Evolutionary conservation across 2,797 vertebrate genomes (phyloP).

Genomic region (Okamejei kenojei): DNA sequence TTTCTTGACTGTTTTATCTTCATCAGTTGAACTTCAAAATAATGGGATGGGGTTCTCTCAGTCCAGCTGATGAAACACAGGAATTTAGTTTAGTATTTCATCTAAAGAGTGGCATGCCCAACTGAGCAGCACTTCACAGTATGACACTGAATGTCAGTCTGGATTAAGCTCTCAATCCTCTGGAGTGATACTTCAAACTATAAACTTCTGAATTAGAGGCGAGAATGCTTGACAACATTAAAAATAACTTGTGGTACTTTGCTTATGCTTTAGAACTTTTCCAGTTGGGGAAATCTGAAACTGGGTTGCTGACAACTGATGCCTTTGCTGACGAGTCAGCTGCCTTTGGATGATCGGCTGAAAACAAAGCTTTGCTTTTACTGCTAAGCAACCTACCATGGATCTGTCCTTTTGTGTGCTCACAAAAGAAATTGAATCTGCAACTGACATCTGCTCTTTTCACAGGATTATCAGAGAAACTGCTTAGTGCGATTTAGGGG

Average conservation of each 20-base stretch:
- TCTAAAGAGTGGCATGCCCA: background rate
- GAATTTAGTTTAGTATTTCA: background rate
- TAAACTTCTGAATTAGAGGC: background rate
- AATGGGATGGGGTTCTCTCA: background rate
- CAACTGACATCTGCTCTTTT: conserved; percentile 20
- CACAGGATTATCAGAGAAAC: conserved; percentile 15
- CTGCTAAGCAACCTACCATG: background rate
- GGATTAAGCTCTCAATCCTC: background rate
- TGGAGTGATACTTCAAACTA: background rate
- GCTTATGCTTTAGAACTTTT: background rate
- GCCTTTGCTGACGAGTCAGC: background rate
- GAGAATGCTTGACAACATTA: background rate
- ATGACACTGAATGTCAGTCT: background rate
- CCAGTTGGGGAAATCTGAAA: background rate
- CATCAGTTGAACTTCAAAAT: background rate
- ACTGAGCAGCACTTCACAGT: background rate
- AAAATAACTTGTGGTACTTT: background rate
- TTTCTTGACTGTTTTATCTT: background rate
- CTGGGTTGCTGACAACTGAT: background rate
- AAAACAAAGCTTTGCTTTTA: background rate
- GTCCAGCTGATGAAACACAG: background rate
- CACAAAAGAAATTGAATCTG: conserved; percentile 32
- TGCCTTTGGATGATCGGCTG: background rate
- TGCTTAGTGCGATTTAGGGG: background rate
- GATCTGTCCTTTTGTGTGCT: background rate